These are phyloP conservation scores for Coelopa frigida DNA, from an alignment of 1,140 invertebrate species.

Conservation along the genomic window DNA sequence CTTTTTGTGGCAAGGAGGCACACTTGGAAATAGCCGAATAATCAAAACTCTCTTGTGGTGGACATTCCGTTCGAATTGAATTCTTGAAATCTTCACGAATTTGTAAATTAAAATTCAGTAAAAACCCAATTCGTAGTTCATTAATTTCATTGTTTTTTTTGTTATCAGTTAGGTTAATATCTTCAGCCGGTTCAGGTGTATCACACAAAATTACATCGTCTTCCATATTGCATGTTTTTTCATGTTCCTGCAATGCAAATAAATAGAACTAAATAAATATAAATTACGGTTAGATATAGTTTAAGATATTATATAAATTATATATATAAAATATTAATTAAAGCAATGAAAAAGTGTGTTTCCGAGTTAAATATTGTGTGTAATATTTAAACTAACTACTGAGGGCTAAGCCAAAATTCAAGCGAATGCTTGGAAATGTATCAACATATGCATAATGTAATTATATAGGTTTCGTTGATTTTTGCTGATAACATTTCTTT, in stretches of 20 bases:
- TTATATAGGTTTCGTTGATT: no score
- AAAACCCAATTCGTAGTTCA: slow-evolving; percentile 33
- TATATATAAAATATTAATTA: no score
- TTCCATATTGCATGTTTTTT: slow-evolving; percentile 46
- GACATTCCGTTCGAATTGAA: background rate
- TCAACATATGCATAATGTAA: no score
- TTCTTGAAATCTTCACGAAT: slow-evolving; percentile 10
- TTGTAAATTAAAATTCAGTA: slow-evolving; percentile 38
- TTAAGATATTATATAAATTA: background rate
- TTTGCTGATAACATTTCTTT: no score
- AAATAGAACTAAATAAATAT: slow-evolving; percentile 3
- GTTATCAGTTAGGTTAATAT: slow-evolving; percentile 14
- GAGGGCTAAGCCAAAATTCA: no score
- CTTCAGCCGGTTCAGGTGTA: slow-evolving; percentile 26
- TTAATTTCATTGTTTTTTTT: slow-evolving; percentile 25
- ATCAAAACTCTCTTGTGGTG: no score
- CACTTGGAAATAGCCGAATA: no score
- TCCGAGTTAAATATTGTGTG: no score
- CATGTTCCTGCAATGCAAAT: slow-evolving; percentile 48
- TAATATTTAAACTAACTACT: no score
- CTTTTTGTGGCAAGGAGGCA: no score
- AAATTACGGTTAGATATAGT: background rate
- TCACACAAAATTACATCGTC: slow-evolving; percentile 43
- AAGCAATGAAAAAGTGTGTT: no score
- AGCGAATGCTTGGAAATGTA: no score